Base-by-base conservation (phyloP, 1,140 invertebrate genomes). In the Diorhabda carinulata region DNA sequence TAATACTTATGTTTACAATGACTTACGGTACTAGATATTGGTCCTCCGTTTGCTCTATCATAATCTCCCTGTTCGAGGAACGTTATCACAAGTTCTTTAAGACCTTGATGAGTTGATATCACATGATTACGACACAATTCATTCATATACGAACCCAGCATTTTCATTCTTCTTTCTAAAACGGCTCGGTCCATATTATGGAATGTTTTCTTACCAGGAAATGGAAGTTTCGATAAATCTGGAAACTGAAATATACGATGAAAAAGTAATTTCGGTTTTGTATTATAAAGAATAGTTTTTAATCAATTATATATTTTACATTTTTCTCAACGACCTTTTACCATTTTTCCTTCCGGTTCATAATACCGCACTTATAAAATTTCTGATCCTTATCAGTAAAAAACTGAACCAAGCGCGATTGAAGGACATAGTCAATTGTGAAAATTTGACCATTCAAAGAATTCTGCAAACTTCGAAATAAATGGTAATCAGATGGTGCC, bases 131-230 rank as follows among this genome's bases (percentile, higher is more conserved):
- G 86, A 10, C 90, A 86, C 40, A 94, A 74, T 72, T 86, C 90
- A 74, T 89, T 86, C 66, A 98, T 82, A 83, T 96, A 98, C 45
- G 85, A 86, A 78, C 96, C 95, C 4, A 98, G 81, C 83, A 93
- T 91, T 67, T 89, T 85, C 85, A 93, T 95, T 44, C 96, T 84
- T 75, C 89, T 91, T 79, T 98, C 95, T 57, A 98, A 80, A 57
- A 98, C 95, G 5, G 89, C 84, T 60, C 93, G 83, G 66, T 94
- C 95, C 79, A 94, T 93, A 80, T 97, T 98, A 74, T 97, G 95
- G 78, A 98, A 94, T 10, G 95, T 91, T 77, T 96, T 96, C 81
- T 98, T 98, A 0, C 91, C 92, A 8, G 96, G 96, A 78, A 98
- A 96, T 41, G 88, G 85, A 41, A 97, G 82, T 74, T 90, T 91